A percentile compares a stretch with the other conserved stretches of the same genome.
Conservation (phyloP, 1,140 invertebrate genomes). For the Chelonus insularis region DNA sequence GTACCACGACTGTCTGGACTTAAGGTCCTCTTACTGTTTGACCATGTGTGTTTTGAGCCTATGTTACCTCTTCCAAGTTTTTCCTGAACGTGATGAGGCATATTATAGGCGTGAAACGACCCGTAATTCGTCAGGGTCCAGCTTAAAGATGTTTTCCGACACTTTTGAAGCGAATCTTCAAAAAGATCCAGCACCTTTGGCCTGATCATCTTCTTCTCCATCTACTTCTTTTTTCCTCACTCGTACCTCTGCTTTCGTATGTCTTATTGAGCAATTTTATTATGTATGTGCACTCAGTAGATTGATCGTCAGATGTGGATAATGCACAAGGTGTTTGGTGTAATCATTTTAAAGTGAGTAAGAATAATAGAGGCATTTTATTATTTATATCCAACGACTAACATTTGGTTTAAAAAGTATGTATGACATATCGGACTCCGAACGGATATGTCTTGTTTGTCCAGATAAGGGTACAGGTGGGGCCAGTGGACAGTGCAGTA, state of each 20-base stretch:
- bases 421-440: too few species aligned
- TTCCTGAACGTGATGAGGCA: conserved; percentile 36
- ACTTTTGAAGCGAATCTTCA: background rate
- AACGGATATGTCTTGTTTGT: conserved; percentile 50
- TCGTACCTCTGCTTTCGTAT: too few species aligned
- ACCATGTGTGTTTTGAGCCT: conserved; percentile 12
- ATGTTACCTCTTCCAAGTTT: conserved; percentile 24
- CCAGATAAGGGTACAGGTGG: conserved; percentile 52
- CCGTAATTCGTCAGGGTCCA: conserved; percentile 47
- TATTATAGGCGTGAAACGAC: conserved; percentile 48
- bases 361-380: too few species aligned
- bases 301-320: too few species aligned
- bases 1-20: conserved; percentile 46
- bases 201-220: background rate
- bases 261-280: background rate
- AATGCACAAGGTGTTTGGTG: too few species aligned
- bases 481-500: conserved; percentile 52
- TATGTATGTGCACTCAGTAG: background rate
- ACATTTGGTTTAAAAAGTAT: too few species aligned
- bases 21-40: conserved; percentile 37
- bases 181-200: background rate
- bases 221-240: background rate
- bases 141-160: conserved; percentile 19
- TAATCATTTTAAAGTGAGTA: background rate
- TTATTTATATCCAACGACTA: too few species aligned